Evolutionary conservation across 2,888 invertebrate species (phyloP).

Genomic region (Leptarthrus brevirostris): DNA sequence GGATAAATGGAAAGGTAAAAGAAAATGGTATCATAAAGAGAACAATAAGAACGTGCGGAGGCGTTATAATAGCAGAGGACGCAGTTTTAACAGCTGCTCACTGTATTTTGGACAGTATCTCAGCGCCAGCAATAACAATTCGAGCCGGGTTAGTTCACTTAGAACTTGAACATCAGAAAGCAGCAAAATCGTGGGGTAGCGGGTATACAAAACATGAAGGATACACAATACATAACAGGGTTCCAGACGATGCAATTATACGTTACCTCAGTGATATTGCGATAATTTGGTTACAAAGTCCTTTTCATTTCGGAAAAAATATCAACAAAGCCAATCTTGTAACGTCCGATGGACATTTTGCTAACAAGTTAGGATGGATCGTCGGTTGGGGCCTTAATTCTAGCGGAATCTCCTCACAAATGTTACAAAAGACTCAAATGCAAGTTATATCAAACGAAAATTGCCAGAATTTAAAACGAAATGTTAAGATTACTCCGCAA

Average conservation of each 20-base stretch:
- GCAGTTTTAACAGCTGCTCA: conserved; percentile 11
- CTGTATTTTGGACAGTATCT: neutral
- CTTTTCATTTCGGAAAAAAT: neutral
- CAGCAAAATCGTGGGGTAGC: neutral
- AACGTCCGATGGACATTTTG: neutral
- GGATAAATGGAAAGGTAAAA: neutral
- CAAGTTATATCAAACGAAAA: neutral
- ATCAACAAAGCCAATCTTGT: neutral
- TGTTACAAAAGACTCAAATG: neutral
- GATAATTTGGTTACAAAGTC: neutral
- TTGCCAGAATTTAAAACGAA: neutral
- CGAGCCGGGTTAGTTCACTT: neutral
- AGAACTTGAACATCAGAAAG: neutral
- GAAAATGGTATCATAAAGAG: neutral
- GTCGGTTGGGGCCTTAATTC: conserved; percentile 5
- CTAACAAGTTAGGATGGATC: neutral
- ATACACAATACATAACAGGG: neutral
- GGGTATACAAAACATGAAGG: neutral
- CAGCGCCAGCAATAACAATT: neutral
- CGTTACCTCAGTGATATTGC: neutral
- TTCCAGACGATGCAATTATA: neutral
- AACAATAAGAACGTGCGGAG: neutral
- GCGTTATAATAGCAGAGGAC: neutral
- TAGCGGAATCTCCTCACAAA: neutral
- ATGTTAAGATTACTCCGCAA: neutral